A percentile compares a stretch with the other conserved stretches of the same genome.
These are phyloP conservation scores for Drosophila ohnishii DNA, from an alignment of 1,140 invertebrate genomes.

Conservation along the genomic window DNA sequence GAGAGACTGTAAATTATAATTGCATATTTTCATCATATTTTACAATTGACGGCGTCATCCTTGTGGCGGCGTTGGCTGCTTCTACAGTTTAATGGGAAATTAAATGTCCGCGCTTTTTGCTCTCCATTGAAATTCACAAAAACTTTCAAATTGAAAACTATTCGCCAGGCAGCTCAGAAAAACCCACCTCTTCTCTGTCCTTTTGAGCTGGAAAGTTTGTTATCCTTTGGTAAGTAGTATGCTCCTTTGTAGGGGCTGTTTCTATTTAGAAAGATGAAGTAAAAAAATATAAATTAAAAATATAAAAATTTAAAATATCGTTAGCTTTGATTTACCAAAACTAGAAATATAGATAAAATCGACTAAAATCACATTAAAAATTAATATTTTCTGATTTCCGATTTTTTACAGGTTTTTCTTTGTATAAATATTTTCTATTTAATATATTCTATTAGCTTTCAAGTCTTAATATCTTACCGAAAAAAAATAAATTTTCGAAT, in stretches of 20 bases:
- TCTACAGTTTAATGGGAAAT: conserved; percentile 65
- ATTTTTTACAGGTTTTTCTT: too few relatives aligned
- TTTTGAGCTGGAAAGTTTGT: background rate
- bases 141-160: conserved; percentile 63
- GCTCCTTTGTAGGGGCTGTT: too few relatives aligned
- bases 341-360: too few relatives aligned
- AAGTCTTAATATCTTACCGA: background rate
- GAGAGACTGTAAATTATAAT: conserved; percentile 80
- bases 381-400: too few relatives aligned
- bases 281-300: too few relatives aligned
- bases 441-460: background rate
- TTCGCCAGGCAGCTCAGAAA: conserved; percentile 10
- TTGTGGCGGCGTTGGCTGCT: conserved; percentile 33
- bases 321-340: too few relatives aligned
- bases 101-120: conserved; percentile 57
- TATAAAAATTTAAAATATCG: too few relatives aligned
- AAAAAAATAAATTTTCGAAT: background rate
- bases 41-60: conserved; percentile 74
- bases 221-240: background rate
- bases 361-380: too few relatives aligned
- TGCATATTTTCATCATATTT: conserved; percentile 81
- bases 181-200: background rate
- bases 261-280: too few relatives aligned
- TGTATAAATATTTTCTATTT: too few relatives aligned
- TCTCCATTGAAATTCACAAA: conserved; percentile 56